Base-by-base conservation (phyloP, 2,888 invertebrate species). In the Eurytoma adleriae region DNA sequence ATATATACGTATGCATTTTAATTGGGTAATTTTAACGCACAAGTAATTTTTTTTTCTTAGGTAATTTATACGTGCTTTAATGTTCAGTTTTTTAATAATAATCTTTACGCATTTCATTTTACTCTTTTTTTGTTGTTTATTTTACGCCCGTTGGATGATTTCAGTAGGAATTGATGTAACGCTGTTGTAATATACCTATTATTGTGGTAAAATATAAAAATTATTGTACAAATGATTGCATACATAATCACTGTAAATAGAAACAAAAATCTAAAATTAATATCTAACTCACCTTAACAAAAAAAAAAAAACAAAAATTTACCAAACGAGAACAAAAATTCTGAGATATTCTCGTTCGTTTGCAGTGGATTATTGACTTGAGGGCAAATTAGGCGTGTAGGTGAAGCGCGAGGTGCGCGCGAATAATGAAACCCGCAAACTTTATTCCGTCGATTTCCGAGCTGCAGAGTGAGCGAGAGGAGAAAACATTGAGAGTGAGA, bases 391-490 rank as follows among this genome's bases (percentile, higher is more conserved):
- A 40, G 10, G 40, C 24, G 24, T 24, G 10, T 40, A 40, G 10
- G 40, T 10, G 40, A 40, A 40, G 40, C 40, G 40, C 40, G 10
- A 40, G 40, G 7, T 40, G 10, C 5, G 40, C 40, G 3, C 3
- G 27, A 68, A 54, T 20, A 18, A 67, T 68, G 68, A 79, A 27
- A 27, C 27, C 24, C 18, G 52, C 54, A n/a, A 57, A 74, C 74
- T 73, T 82, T 78, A 82, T 82, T 79, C 82, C 79, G 82, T 82
- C 82, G 82, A 82, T 82, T 82, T 82, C 82, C 79, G 79, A 40
- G 7, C 40, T 40, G 40, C 40, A 40, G 79, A 74, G 73, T 67
- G 79, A 74, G 73, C 67, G 79, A 77, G 79, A 75, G 72, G 74
- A 74, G 74, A 77, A 74, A 81, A n/a, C 24, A 10, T n/a, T 50